Evolutionary conservation across 1,140 invertebrate genomes (phyloP), one percentile per base, ranked within the genome.

Genomic region (Danaus melanippus): DNA sequence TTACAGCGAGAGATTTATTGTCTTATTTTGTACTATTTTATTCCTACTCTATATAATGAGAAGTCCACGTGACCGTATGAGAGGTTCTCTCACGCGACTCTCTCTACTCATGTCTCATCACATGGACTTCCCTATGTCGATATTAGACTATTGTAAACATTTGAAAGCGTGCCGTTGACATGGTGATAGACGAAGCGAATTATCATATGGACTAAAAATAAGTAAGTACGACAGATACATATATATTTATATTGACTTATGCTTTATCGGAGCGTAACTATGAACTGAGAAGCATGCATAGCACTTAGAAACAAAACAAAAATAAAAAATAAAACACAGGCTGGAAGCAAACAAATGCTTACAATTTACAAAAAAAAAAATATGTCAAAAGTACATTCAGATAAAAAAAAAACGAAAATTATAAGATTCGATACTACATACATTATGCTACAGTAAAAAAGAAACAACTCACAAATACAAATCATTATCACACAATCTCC

Each of bases 211-310:
- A 76, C 79, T 84, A 84, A 79, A 59, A 75, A 78, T 82, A 82
- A 74, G 83, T 86, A 86, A 86, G 83, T 86, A 86, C 83, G 75
- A 86, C 74, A 80, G 69, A 83, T 83, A 86, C 74, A 84, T 81
- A 85, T 73, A 81, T 78, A 84, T 62, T 61, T 63, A 64, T 67
- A 60, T 67, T 32, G 2, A 67, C 42, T 60, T 71, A 71, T 63
- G 68, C 60, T 59, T 58, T 74, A 76, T 76, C 73, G 79, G 78
- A 83, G 81, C 83, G 67, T 77, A 76, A 63, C 75, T 82, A 83
- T 84, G 81, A 86, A 86, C 80, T 86, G 81, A 79, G 72, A 83
- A 86, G 83, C 83, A 86, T 84, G 83, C 83, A 84, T 84, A 86
- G 81, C 77, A 62, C 69, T 81, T 75, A 77, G 59, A 62, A 75